These are phyloP conservation scores for Pelusios castaneus DNA, from an alignment of 2,113 vertebrate genomes.

Conservation along the genomic window DNA sequence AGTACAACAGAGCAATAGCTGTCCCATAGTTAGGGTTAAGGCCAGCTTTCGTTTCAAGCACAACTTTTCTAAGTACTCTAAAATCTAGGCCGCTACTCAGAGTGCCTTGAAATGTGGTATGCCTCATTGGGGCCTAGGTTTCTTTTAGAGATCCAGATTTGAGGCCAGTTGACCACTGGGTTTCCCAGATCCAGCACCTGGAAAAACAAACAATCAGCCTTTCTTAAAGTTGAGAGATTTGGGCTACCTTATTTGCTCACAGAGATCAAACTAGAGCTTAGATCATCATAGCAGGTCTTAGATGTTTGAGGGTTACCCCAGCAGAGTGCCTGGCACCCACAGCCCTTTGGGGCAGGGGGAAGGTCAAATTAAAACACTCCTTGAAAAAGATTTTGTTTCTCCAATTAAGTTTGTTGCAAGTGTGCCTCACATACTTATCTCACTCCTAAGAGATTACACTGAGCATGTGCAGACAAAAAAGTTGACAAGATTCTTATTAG, in stretches of 20 bases:
- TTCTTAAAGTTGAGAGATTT: not conserved
- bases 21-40: not conserved
- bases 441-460: not conserved
- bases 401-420: not conserved
- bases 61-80: not conserved
- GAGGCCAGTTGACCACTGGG: not conserved
- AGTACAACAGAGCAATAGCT: not conserved
- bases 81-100: not conserved
- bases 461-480: not conserved
- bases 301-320: not conserved
- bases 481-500: not conserved
- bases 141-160: not conserved
- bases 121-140: not conserved
- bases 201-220: not conserved
- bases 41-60: not conserved
- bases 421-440: not conserved
- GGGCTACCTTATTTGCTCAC: not conserved
- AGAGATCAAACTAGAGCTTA: not conserved
- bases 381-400: not conserved
- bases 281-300: not conserved
- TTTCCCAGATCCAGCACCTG: not conserved
- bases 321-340: not conserved
- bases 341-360: not conserved
- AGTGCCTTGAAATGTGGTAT: not conserved
- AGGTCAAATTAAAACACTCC: no score